phyloP scores from a whole-genome alignment of 2,113 vertebrate genomes.

The Dromas ardeola region DNA sequence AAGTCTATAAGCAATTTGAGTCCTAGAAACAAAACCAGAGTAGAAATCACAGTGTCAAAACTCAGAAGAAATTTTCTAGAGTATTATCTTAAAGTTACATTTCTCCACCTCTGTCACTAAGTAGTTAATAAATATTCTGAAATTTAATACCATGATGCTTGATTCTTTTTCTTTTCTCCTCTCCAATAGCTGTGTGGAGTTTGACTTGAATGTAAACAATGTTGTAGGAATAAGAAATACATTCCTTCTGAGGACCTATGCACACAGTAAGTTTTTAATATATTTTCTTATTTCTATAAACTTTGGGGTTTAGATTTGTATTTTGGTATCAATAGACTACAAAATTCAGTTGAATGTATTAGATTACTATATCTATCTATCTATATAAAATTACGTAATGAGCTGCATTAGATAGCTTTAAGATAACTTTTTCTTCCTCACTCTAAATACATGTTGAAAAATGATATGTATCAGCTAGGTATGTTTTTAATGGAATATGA shows the following conservation, averaged over 20 bases:
- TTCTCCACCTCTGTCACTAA: neutral
- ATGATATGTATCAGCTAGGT: neutral
- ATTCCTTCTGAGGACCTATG: slow-evolving; percentile 94
- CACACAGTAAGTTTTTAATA: slow-evolving; percentile 83
- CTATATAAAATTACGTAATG: neutral
- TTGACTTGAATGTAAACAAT: slow-evolving; percentile 99
- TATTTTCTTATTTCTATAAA: slow-evolving; percentile 6
- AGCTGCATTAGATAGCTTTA: neutral
- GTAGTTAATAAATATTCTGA: neutral
- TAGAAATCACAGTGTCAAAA: neutral
- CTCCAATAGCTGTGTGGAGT: slow-evolving; percentile 86
- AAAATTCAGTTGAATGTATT: neutral
- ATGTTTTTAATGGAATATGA: neutral
- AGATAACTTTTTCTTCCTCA: neutral
- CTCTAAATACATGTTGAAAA: neutral
- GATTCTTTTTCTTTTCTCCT: neutral
- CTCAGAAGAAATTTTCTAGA: neutral
- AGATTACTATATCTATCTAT: neutral
- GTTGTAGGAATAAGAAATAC: slow-evolving; percentile 97
- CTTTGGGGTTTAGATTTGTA: neutral
- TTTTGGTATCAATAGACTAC: neutral
- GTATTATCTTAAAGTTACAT: neutral
- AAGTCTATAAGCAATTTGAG: neutral
- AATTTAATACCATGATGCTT: neutral
- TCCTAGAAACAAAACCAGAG: neutral